Conservation (phyloP, 1,140 invertebrate species). For the Zaprionus kolodkinae region DNA sequence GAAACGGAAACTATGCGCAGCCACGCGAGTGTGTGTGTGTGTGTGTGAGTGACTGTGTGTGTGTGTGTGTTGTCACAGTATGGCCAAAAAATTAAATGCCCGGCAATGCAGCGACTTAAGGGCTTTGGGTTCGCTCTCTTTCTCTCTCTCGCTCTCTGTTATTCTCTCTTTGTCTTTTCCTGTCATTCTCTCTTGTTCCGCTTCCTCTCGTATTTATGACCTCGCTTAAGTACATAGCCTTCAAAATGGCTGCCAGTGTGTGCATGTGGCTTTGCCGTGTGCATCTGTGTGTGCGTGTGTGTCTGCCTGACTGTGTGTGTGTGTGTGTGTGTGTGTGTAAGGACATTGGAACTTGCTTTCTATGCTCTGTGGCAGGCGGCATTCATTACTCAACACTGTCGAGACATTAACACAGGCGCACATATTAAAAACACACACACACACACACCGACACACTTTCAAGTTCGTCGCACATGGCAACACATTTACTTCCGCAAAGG, state of each 20-base stretch:
- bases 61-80: constrained; percentile 17
- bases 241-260: constrained; percentile 52
- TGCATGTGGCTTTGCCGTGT: constrained; percentile 33
- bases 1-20: constrained; percentile 53
- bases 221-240: constrained; percentile 77
- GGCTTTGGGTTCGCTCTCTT: constrained; percentile 40
- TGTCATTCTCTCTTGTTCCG: constrained; percentile 1
- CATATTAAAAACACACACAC: constrained; percentile 49
- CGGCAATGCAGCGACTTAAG: constrained; percentile 37
- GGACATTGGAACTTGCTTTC: constrained; percentile 72
- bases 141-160: constrained; percentile 4
- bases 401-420: constrained; percentile 46
- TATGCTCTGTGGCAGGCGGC: constrained; percentile 61
- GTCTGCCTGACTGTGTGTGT: constrained; percentile 40
- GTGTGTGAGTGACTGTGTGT: not conserved
- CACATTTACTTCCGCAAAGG: constrained; percentile 52
- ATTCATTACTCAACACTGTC: constrained; percentile 72
- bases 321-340: constrained; percentile 45
- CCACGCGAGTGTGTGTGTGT: constrained; percentile 14
- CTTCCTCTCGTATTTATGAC: constrained; percentile 58
- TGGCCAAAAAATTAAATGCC: constrained; percentile 52
- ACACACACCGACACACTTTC: constrained; percentile 29
- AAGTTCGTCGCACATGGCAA: constrained; percentile 53
- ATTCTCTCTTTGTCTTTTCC: not conserved
- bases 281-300: constrained; percentile 30